Base-by-base conservation (phyloP, 2,888 invertebrate species). In the Drosophila yooni region DNA sequence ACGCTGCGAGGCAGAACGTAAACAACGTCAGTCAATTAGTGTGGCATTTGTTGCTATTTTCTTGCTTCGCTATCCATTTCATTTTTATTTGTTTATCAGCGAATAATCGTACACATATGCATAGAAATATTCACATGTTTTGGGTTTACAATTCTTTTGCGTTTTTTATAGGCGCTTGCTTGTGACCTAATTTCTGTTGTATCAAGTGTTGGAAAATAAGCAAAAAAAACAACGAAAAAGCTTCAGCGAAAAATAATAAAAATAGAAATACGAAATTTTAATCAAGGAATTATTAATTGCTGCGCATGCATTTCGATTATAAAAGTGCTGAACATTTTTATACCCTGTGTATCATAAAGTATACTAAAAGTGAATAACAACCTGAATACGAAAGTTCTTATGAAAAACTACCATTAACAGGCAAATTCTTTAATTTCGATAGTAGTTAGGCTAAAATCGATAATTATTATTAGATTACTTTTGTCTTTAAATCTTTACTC, bases 111-210 rank as follows among this genome's bases (percentile, higher is more conserved):
- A 11, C 56, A 38, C 46, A 27, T 43, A 15, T 69, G 60, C 11
- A 43, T 25, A 4, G 4, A 59, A 60, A 34, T 57, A 38, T 66
- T 15, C 36, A 50, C 34, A 34, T 70, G 52, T 65, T 21, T 78
- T 48, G 27, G 25, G 2, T 52, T 31, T 7, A 33, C 34, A 36
- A 40, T 40, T 61, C 52, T 64, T 74, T 74, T 59, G 62, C 56
- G 57, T 58, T 65, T 52, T 59, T 70, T 74, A 68, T 60, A 65
- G 62, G 48, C 66, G 60, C 71, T 71, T 83, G 78, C 71, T 71
- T 83, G 78, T 87, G 87, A 87, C 87, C 87, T 73, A 87, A 87
- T 87, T 89, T 88, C 81, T 67, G 76, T 82, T 80, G 62, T 87
- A 89, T 81, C 84, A 88, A 87, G 74, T 89, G 79, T 77, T 86